A percentile compares a stretch with the other conserved stretches of the same genome.
Conservation (phyloP, 2,797 vertebrate species). For the Avahi laniger region DNA sequence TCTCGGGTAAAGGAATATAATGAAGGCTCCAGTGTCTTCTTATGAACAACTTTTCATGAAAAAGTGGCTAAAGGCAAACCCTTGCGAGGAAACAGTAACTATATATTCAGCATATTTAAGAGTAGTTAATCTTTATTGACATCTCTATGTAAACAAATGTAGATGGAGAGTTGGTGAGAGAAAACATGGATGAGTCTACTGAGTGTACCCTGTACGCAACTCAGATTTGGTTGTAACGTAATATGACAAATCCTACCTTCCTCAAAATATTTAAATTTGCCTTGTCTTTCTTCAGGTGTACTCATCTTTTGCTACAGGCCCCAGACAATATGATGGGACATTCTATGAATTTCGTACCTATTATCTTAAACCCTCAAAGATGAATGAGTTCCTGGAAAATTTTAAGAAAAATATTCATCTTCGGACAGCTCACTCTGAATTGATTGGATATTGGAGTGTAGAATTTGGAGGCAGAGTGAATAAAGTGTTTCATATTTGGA, state of each 20-base stretch:
- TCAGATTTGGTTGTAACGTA: neutral
- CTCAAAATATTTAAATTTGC: constrained; percentile 24
- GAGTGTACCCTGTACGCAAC: neutral
- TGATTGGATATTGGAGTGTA: constrained; percentile 92
- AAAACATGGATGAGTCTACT: neutral
- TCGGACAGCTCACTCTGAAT: constrained; percentile 90
- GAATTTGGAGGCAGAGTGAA: constrained; percentile 92
- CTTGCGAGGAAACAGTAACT: neutral
- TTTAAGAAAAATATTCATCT: constrained; percentile 88
- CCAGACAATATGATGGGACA: constrained; percentile 81
- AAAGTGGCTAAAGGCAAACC: neutral
- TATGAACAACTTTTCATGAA: neutral
- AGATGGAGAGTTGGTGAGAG: neutral
- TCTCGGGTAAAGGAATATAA: neutral
- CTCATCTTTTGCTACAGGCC: constrained; percentile 82
- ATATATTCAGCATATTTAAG: neutral
- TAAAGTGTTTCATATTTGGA: constrained; percentile 94
- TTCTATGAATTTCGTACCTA: constrained; percentile 96
- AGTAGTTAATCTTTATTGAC: neutral
- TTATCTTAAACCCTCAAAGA: constrained; percentile 88
- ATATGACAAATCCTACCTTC: neutral
- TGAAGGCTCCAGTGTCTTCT: neutral
- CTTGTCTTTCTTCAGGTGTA: constrained; percentile 64
- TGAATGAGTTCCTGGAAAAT: constrained; percentile 89
- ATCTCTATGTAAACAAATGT: neutral